Conservation (phyloP, 2,113 vertebrate species). For the Pteropus alecto region DNA sequence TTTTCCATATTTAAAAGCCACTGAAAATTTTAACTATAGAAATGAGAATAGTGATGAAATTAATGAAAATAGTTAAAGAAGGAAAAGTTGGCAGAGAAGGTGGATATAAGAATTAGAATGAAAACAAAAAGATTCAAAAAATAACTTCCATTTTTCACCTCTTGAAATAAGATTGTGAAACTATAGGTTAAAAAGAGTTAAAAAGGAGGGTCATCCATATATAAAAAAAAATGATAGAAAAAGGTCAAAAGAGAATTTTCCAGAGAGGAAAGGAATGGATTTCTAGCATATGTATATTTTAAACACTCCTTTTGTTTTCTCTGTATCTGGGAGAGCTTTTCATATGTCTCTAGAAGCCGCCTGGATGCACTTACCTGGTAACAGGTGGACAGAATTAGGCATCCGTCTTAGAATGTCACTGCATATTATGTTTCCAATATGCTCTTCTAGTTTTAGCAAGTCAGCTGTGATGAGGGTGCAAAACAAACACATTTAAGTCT, state of each 20-base stretch:
- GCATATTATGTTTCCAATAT: conserved; percentile 56
- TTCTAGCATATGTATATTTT: conserved; percentile 37
- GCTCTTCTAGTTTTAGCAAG: conserved; percentile 42
- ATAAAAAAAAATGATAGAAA: background rate
- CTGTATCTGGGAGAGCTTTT: background rate
- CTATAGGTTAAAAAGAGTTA: background rate
- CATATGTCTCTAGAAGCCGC: background rate
- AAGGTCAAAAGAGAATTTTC: conserved; percentile 37
- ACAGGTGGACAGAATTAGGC: conserved; percentile 63
- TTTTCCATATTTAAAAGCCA: background rate
- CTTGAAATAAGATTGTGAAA: conserved; percentile 11
- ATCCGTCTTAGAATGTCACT: conserved; percentile 39
- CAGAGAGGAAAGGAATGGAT: background rate
- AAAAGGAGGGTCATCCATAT: background rate
- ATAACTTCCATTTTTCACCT: background rate
- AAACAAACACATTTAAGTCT: conserved; percentile 57
- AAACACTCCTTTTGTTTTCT: conserved; percentile 59
- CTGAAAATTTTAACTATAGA: background rate
- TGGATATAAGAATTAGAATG: background rate
- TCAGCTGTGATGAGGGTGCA: background rate
- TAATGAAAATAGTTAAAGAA: background rate
- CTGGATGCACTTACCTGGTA: conserved; percentile 52
- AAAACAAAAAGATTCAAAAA: background rate
- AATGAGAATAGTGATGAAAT: background rate
- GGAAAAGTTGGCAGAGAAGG: background rate